Evolutionary conservation across 2,113 vertebrate species (phyloP).

Genomic region (Aspiorhynchus laticeps): DNA sequence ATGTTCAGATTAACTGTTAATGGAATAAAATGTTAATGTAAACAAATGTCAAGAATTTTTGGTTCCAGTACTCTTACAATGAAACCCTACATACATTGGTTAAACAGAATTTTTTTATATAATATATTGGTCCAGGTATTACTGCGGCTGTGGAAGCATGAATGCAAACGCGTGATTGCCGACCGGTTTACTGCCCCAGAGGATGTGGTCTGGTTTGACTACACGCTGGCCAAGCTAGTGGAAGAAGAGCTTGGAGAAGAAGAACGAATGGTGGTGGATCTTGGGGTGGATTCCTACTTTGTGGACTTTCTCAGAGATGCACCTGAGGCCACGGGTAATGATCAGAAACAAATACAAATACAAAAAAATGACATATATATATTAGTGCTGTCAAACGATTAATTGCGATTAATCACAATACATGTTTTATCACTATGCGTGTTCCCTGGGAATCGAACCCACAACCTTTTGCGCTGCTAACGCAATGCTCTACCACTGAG

Average conservation of each 20-base stretch:
- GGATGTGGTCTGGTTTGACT: constrained; percentile 90
- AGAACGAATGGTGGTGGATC: constrained; percentile 68
- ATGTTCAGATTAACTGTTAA: neutral
- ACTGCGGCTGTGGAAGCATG: constrained; percentile 90
- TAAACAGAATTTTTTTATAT: neutral
- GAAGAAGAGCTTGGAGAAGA: constrained; percentile 78
- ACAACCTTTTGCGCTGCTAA: too few species aligned
- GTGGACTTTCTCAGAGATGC: constrained; percentile 91
- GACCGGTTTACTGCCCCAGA: constrained; percentile 87
- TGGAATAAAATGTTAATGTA: neutral
- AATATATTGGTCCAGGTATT: constrained; percentile 72
- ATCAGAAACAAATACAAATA: neutral
- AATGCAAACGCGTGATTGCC: constrained; percentile 91
- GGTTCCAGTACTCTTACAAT: neutral
- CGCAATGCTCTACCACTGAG: too few species aligned
- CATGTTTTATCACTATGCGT: too few species aligned
- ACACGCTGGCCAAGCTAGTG: constrained; percentile 75
- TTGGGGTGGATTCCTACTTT: constrained; percentile 82
- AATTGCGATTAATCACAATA: too few species aligned
- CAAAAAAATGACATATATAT: neutral
- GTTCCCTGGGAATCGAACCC: too few species aligned
- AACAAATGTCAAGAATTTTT: neutral
- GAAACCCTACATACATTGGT: neutral
- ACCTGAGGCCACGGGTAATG: constrained; percentile 83
- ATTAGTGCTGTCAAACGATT: too few species aligned